Evolutionary conservation across 2,888 invertebrate species (phyloP).

Genomic region (Drymonia ruficornis): DNA sequence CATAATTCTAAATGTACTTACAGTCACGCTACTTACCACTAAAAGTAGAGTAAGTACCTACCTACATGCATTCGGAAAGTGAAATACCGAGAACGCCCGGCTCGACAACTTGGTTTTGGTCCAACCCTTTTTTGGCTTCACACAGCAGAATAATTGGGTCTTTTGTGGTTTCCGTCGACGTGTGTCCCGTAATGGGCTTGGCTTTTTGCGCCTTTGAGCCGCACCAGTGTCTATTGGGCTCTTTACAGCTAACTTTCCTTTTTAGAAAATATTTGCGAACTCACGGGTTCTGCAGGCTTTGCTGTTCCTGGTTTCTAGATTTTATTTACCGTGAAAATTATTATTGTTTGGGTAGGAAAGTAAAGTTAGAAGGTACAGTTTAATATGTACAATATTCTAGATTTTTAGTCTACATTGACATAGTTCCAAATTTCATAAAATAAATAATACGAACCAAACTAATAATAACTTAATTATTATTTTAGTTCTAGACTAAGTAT

Average conservation of each 20-base stretch:
- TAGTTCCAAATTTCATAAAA: too few relatives aligned
- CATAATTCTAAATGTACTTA: background rate
- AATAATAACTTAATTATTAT: too few relatives aligned
- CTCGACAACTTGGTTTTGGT: slow-evolving; percentile 61
- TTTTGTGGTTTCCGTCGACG: slow-evolving; percentile 73
- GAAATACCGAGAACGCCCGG: slow-evolving; percentile 54
- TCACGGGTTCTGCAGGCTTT: slow-evolving; percentile 25
- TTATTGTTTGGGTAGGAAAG: background rate
- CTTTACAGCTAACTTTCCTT: slow-evolving; percentile 46
- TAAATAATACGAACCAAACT: too few relatives aligned
- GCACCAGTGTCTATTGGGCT: slow-evolving; percentile 56
- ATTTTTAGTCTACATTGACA: too few relatives aligned
- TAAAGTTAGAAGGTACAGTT: too few relatives aligned
- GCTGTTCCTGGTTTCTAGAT: slow-evolving; percentile 20
- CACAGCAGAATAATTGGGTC: slow-evolving; percentile 74
- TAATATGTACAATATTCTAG: too few relatives aligned
- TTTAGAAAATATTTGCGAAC: slow-evolving; percentile 50
- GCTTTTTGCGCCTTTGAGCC: slow-evolving; percentile 68
- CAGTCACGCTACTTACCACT: background rate
- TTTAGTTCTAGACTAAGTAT: too few relatives aligned
- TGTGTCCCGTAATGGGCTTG: slow-evolving; percentile 67
- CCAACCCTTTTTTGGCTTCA: slow-evolving; percentile 73
- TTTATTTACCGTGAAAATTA: slow-evolving; percentile 23
- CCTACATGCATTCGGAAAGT: slow-evolving; percentile 45
- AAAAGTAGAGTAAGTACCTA: background rate